Percentiles rank a stretch among this genome's conserved stretches.
These are phyloP conservation scores for Ceyx margarethae DNA, from an alignment of 2,113 vertebrate species.

Conservation along the genomic window DNA sequence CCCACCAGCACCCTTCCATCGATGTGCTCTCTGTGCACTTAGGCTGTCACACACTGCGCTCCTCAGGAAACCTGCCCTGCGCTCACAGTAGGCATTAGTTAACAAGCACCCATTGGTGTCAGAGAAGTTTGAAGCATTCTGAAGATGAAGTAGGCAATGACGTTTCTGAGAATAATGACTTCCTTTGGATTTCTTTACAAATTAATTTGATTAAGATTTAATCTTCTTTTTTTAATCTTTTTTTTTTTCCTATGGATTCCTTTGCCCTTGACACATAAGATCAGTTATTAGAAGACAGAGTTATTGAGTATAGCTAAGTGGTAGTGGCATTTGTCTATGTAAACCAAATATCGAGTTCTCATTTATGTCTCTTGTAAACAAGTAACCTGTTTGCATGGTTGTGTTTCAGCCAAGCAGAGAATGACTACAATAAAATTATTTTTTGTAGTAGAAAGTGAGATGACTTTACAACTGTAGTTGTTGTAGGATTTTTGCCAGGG, in stretches of 20 bases:
- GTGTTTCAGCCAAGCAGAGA: background rate
- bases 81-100: background rate
- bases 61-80: background rate
- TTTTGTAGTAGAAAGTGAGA: background rate
- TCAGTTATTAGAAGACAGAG: background rate
- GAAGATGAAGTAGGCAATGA: slow-evolving; percentile 66
- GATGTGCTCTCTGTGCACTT: accelerated
- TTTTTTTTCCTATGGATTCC: background rate
- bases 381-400: background rate
- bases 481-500: background rate
- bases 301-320: background rate
- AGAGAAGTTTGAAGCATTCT: slow-evolving; percentile 11
- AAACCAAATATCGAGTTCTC: slow-evolving; percentile 49
- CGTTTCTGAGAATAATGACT: slow-evolving; percentile 52
- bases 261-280: slow-evolving; percentile 58
- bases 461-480: background rate
- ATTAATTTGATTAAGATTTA: slow-evolving; percentile 69
- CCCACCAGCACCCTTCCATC: background rate
- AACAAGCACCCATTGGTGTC: slow-evolving; percentile 31
- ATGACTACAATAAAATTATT: background rate
- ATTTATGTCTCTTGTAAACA: background rate
- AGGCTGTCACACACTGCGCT: accelerated
- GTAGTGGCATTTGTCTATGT: slow-evolving; percentile 2
- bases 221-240: background rate
- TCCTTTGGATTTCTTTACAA: slow-evolving; percentile 55